Percentiles rank a stretch among this genome's conserved stretches.
Conservation (phyloP, 2,113 vertebrate genomes). For the Hemiprocne comata region DNA sequence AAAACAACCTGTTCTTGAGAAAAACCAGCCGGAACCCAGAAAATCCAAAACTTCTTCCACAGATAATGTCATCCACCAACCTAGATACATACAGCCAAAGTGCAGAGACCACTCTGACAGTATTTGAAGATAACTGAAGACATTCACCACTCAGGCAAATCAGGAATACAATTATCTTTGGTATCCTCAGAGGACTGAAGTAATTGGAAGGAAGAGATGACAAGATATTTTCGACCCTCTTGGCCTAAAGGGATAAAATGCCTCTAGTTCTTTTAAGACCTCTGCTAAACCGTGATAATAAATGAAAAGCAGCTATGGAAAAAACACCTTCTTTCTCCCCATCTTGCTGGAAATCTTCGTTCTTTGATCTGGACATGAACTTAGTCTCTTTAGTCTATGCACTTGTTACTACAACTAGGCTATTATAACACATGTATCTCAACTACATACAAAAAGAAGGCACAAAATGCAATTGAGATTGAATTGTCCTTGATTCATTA, state of each 20-base stretch:
- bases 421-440: not conserved
- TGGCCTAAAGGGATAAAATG: not conserved
- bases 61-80: not conserved
- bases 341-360: not conserved
- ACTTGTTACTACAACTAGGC: not conserved
- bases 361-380: not conserved
- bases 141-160: not conserved
- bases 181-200: not conserved
- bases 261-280: not conserved
- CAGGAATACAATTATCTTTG: fast-evolving
- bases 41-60: not conserved
- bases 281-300: not conserved
- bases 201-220: not conserved
- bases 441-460: not conserved
- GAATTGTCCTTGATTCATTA: not conserved
- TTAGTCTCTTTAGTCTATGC: not conserved
- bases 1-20: not conserved
- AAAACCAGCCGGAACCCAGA: not conserved
- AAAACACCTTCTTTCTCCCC: not conserved
- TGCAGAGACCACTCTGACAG: not conserved
- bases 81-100: not conserved
- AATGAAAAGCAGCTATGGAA: not conserved
- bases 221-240: not conserved
- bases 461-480: not conserved
- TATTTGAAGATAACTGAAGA: not conserved